Percentiles rank a stretch among this genome's conserved stretches.
Evolutionary conservation across 2,888 invertebrate species (phyloP).

Genomic region (Acrocera orbiculus): DNA sequence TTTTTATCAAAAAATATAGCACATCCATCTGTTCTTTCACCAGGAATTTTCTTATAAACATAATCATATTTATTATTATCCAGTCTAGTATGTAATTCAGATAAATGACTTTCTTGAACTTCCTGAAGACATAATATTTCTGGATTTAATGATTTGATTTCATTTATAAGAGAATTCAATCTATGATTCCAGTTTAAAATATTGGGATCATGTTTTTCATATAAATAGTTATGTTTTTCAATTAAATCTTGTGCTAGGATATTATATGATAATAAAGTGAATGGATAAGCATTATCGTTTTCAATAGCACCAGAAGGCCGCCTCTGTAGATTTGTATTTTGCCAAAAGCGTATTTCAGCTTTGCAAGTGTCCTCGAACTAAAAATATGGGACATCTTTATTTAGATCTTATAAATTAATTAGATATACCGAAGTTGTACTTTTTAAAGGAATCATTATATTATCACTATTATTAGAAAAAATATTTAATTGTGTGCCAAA

Average conservation of each 20-base stretch:
- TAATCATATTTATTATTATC: slow-evolving; percentile 39
- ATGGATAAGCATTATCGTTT: slow-evolving; percentile 16
- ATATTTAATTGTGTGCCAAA: too few species aligned
- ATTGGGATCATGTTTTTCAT: slow-evolving; percentile 35
- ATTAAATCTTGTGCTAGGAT: slow-evolving; percentile 71
- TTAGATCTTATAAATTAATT: too few species aligned
- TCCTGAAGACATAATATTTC: slow-evolving; percentile 55
- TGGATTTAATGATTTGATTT: slow-evolving; percentile 34
- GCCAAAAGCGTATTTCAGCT: too few species aligned
- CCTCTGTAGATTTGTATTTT: too few species aligned
- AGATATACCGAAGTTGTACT: too few species aligned
- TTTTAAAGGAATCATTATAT: too few species aligned
- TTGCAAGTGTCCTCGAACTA: too few species aligned
- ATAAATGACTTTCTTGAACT: slow-evolving; percentile 61
- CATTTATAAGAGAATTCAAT: slow-evolving; percentile 32
- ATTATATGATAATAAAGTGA: slow-evolving; percentile 71
- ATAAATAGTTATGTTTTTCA: slow-evolving; percentile 54
- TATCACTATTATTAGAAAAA: too few species aligned
- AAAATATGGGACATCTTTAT: too few species aligned
- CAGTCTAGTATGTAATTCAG: slow-evolving; percentile 39
- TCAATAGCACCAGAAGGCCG: neutral
- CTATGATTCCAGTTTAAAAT: slow-evolving; percentile 56
- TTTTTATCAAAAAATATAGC: slow-evolving; percentile 63
- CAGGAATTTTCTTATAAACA: slow-evolving; percentile 69
- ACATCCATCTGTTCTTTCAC: slow-evolving; percentile 69